Conservation (phyloP, 2,888 invertebrate species). For the Sarcophaga caerulescens region DNA sequence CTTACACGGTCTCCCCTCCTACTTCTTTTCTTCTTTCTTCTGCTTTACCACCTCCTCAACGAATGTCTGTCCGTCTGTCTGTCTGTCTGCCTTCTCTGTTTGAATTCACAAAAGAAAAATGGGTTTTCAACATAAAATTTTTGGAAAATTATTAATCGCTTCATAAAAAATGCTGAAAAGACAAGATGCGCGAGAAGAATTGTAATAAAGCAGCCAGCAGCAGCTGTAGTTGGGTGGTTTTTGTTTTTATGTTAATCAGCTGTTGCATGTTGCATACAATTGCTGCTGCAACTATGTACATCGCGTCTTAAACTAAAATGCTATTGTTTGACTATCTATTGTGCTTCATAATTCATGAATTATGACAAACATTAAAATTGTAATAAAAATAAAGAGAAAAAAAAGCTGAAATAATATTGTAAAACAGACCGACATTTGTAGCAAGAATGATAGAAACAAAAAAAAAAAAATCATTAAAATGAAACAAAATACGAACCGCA, state of each 20-base stretch:
- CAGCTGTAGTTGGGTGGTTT: constrained; percentile 15
- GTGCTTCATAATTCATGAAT: constrained; percentile 41
- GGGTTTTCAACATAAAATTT: constrained; percentile 39
- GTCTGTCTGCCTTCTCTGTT: too few relatives aligned
- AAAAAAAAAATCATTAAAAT: constrained; percentile 47
- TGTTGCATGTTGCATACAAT: constrained; percentile 61
- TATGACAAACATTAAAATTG: constrained; percentile 62
- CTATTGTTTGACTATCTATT: constrained; percentile 26
- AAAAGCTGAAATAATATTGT: constrained; percentile 8
- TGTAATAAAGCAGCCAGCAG: neutral
- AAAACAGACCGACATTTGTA: constrained; percentile 55
- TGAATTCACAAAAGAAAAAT: constrained; percentile 9
- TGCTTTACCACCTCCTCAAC: too few relatives aligned
- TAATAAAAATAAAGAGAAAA: constrained; percentile 34
- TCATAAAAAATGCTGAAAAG: constrained; percentile 5
- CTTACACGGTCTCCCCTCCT: neutral
- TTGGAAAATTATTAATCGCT: constrained; percentile 48
- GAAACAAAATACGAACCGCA: constrained; percentile 39
- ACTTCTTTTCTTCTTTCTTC: neutral
- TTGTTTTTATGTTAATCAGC: constrained; percentile 62
- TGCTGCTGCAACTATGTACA: constrained; percentile 2
- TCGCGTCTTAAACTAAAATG: neutral
- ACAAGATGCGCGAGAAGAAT: neutral
- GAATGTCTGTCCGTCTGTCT: too few relatives aligned
- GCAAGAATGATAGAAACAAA: constrained; percentile 3